These are phyloP conservation scores for Megaustenia siamemsis DNA, from an alignment of 2,888 invertebrate genomes.

Conservation along the genomic window DNA sequence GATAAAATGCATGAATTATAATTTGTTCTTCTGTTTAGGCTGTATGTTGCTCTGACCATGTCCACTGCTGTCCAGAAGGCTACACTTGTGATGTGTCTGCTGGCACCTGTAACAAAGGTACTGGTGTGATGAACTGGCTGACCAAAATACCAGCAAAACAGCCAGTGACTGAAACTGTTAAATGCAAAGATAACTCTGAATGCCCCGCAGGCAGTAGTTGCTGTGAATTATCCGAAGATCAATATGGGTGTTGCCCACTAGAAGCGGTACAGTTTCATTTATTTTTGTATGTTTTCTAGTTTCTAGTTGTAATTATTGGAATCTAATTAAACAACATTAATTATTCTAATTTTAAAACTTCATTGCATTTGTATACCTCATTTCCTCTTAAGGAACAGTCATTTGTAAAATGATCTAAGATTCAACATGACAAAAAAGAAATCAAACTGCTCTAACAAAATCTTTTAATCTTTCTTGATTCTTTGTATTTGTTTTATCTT, in stretches of 20 bases:
- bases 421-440: no score
- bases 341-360: no score
- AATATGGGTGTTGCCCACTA: conserved; percentile 57
- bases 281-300: background rate
- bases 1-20: no score
- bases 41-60: conserved; percentile 74
- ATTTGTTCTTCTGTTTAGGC: conserved; percentile 62
- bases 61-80: conserved; percentile 76
- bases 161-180: conserved; percentile 39
- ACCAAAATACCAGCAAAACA: conserved; percentile 36
- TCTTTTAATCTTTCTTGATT: no score
- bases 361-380: no score
- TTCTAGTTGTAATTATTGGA: no score
- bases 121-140: conserved; percentile 31
- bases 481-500: no score
- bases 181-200: conserved; percentile 59
- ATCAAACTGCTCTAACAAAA: no score
- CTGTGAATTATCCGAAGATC: conserved; percentile 63
- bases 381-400: no score
- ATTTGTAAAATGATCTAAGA: no score
- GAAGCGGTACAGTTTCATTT: conserved; percentile 44
- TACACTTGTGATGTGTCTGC: conserved; percentile 66
- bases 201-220: conserved; percentile 69
- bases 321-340: no score
- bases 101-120: conserved; percentile 62